Evolutionary conservation across 2,113 vertebrate species (phyloP), one percentile per base, ranked within the genome.

Genomic region (Ursus arctos): DNA sequence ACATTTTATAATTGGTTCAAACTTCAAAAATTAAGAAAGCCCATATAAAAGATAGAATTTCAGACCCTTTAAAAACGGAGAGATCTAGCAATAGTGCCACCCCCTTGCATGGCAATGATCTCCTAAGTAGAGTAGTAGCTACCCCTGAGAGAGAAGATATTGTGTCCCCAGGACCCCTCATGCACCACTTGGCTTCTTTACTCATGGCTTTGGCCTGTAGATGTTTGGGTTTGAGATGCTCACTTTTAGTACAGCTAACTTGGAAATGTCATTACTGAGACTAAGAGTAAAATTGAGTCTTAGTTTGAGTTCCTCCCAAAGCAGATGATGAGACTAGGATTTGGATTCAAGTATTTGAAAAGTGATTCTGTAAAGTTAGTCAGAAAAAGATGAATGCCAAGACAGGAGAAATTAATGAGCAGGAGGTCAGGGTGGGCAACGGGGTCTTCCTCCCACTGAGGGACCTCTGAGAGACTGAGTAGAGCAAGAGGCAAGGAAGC

Each of bases 391-490:
- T 1, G 40, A 40, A 7, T 7, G 22, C 4, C 14, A 21, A 53
- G 13, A 51, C 31, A 55, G 28, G 31, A 10, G 0, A 12, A 11
- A 40, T 24, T 5, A 36, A n/a, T 5, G 59, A 61, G 33, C 71
- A 28, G 16, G 40, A 9, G 53, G 59, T 22, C n/a, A 24, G 33
- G 22, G 14, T 1, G 12, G 47, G 63, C 2, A 1, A 3, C 7
- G 0, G 21, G 5, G 24, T 0, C 10, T 8, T 31, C 31, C 24
- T 22, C 28, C 31, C 31, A 1, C 1, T 2, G 36, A 63, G 72
- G 14, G 36, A 4, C 1, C n/a, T 8, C 40, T 3, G 47, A 24
- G 71, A 81, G 16, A 33, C 65, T 2, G 24, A 63, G 67, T 12
- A 2, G 22, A 47, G 6, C 7, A 6, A 4, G 76, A 57, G 4